Conservation (phyloP, 2,888 invertebrate species). For the Hyalella azteca region DNA sequence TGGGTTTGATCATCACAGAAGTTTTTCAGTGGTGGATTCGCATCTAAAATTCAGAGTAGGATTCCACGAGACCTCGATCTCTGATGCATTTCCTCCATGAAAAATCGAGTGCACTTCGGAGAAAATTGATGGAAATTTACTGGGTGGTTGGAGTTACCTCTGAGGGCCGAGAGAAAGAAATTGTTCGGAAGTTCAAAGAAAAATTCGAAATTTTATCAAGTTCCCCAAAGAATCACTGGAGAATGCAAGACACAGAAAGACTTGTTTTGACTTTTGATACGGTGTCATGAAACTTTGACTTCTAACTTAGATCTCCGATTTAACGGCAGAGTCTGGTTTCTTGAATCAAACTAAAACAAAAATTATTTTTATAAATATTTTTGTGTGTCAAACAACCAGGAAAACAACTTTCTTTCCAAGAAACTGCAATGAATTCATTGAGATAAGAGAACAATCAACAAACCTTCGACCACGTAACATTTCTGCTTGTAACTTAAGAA, state of each 20-base stretch:
- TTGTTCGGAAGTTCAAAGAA: slow-evolving; percentile 10
- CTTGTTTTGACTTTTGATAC: background rate
- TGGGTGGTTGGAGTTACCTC: background rate
- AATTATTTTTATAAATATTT: too few relatives aligned
- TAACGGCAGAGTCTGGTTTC: background rate
- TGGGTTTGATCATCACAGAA: background rate
- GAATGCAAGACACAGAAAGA: slow-evolving; percentile 1
- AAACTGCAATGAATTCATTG: too few relatives aligned
- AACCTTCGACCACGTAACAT: too few relatives aligned
- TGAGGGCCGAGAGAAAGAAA: background rate
- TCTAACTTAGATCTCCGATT: background rate
- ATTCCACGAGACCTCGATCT: background rate
- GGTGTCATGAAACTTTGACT: background rate
- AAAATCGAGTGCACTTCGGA: background rate
- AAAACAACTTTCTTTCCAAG: too few relatives aligned
- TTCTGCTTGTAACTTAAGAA: too few relatives aligned
- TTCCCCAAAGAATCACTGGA: background rate
- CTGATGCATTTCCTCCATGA: background rate
- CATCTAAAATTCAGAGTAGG: background rate
- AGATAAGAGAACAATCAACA: too few relatives aligned
- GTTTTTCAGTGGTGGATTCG: too few relatives aligned
- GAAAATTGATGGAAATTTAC: background rate
- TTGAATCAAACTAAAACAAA: too few relatives aligned
- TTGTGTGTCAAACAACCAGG: too few relatives aligned
- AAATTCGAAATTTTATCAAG: background rate